phyloP scores from a whole-genome alignment of 2,888 invertebrate species.

The Cosmopolites sordidus region DNA sequence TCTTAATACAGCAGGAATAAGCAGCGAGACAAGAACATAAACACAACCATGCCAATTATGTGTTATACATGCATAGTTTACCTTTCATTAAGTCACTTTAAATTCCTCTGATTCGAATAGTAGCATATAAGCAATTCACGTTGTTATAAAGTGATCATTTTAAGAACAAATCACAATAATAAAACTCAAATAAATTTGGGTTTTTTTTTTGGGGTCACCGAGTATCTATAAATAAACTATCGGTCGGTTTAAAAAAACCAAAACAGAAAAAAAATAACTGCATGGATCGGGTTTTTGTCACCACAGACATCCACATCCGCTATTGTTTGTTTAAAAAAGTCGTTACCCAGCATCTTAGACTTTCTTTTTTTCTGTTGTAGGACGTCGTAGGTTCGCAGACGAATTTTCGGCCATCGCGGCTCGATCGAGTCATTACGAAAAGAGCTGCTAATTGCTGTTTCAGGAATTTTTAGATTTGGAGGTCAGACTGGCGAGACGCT shows the following conservation, averaged over 20 bases:
- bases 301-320: conserved; percentile 22
- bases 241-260: neutral
- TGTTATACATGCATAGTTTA: too few relatives aligned
- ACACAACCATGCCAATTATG: too few relatives aligned
- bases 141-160: too few relatives aligned
- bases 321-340: conserved; percentile 24
- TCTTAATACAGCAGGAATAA: too few relatives aligned
- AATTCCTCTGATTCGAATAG: too few relatives aligned
- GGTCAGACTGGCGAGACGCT: conserved; percentile 24
- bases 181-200: too few relatives aligned
- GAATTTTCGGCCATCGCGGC: neutral
- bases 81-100: too few relatives aligned
- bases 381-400: neutral
- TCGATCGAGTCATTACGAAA: conserved; percentile 22
- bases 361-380: conserved; percentile 8
- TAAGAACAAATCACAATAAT: too few relatives aligned
- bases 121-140: too few relatives aligned
- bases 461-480: conserved; percentile 24
- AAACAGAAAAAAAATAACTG: neutral
- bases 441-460: conserved; percentile 23
- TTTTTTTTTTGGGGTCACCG: too few relatives aligned
- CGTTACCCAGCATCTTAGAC: conserved; percentile 24
- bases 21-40: too few relatives aligned
- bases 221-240: neutral
- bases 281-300: neutral